These are phyloP conservation scores for Listronotus oregonensis DNA, from an alignment of 1,140 invertebrate genomes.

Conservation along the genomic window DNA sequence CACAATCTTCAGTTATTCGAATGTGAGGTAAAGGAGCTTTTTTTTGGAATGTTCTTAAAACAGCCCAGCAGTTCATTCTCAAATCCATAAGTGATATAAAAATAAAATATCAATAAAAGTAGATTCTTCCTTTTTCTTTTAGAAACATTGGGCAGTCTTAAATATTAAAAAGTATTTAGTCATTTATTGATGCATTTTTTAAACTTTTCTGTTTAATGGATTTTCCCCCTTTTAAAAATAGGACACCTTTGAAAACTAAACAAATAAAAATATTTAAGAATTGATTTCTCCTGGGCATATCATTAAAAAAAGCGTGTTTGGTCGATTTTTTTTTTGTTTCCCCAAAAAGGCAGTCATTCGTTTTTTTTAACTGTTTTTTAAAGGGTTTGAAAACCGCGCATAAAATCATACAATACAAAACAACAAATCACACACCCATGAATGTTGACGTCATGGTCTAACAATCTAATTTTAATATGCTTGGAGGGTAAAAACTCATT, in stretches of 20 bases:
- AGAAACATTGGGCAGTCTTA: slow-evolving; percentile 9
- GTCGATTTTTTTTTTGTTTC: slow-evolving; percentile 11
- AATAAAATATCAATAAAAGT: slow-evolving; percentile 21
- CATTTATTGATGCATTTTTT: background rate
- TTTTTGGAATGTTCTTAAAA: slow-evolving; percentile 36
- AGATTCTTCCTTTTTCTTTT: slow-evolving; percentile 21
- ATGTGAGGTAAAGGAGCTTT: slow-evolving; percentile 27
- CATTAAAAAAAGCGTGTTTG: background rate
- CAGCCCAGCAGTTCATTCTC: slow-evolving; percentile 42
- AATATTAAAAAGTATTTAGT: background rate
- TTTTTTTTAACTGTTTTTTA: slow-evolving; percentile 11
- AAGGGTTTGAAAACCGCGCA: too few relatives aligned
- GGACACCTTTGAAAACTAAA: background rate
- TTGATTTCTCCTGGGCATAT: background rate
- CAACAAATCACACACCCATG: too few relatives aligned
- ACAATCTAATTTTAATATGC: too few relatives aligned
- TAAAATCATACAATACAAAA: too few relatives aligned
- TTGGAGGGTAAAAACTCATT: too few relatives aligned
- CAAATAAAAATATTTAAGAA: background rate
- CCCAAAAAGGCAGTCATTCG: slow-evolving; percentile 6
- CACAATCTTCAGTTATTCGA: slow-evolving; percentile 35
- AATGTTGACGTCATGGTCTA: too few relatives aligned
- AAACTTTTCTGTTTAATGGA: background rate
- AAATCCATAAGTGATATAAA: slow-evolving; percentile 14
- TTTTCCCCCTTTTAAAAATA: background rate